Conservation (phyloP, 2,888 invertebrate genomes). For the Lithosia quadra region DNA sequence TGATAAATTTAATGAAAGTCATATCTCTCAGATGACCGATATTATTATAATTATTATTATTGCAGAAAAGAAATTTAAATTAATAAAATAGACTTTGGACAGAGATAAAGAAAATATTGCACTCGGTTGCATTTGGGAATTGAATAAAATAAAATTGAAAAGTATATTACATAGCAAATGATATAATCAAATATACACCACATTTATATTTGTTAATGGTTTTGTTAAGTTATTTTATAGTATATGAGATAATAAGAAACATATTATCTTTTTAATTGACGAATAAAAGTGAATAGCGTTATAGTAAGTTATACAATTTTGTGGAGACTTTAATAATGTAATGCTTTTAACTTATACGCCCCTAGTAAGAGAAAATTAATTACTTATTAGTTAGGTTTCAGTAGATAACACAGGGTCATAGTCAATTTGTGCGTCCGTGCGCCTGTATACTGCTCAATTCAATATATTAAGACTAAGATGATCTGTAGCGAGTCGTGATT, state of each 20-base stretch:
- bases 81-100: constrained; percentile 36
- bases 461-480: constrained; percentile 74
- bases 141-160: constrained; percentile 66
- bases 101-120: constrained; percentile 61
- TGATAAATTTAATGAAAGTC: constrained; percentile 66
- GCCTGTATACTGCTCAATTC: constrained; percentile 83
- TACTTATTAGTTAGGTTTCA: constrained; percentile 77
- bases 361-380: constrained; percentile 72
- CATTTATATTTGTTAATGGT: constrained; percentile 48
- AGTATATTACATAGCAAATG: constrained; percentile 54
- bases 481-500: constrained; percentile 70
- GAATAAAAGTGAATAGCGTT: constrained; percentile 67
- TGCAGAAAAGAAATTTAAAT: constrained; percentile 54
- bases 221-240: constrained; percentile 61
- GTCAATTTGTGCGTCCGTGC: constrained; percentile 83
- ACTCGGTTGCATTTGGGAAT: constrained; percentile 77
- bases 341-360: constrained; percentile 82
- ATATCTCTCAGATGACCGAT: constrained; percentile 77
- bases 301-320: constrained; percentile 82
- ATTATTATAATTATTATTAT: constrained; percentile 57
- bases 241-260: constrained; percentile 68
- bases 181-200: constrained; percentile 51
- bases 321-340: constrained; percentile 81
- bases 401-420: constrained; percentile 81
- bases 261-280: constrained; percentile 70